Base-by-base conservation (phyloP, 37 sponge, comb jelly and placozoan species). In the Diacarnus erythraeanus region DNA sequence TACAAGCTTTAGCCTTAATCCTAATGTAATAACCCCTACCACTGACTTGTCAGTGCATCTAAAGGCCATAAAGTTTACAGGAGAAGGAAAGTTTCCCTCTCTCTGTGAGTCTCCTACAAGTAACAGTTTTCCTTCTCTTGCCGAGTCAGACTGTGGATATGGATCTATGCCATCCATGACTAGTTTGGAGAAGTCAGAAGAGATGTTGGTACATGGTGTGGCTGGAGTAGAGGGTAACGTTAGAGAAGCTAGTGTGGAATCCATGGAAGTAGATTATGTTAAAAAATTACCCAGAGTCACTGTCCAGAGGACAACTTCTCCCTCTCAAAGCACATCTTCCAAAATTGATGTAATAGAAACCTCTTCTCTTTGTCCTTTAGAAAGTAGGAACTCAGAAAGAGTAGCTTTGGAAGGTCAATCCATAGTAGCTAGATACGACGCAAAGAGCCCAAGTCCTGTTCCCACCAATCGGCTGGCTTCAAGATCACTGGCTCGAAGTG, bases 61-160 rank as follows among this genome's bases (percentile, higher is more conserved):
- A 17, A 65, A 63, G 4, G 38, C 64, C 9, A 31, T 77, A 1
- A 23, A 23, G n/a, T 15, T 2, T 21, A 2, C 29, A 20, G 59
- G 39, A 22, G 38, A 43, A 34, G 76, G 26, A 69, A 41, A n/a
- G 9, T 5, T 35, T 4, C 57, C 47, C 9, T 41, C 54, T 41
- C 37, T 23, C 17, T 27, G 22, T 8, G 83, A 74, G 4, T 82
- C 83, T 18, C 75, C 75, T 30, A 65, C 83, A 4, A 66, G 75
- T 37, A 75, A 82, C 47, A 64, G 33, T 21, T 82, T 82, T 38
- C 35, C 75, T 34, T 82, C 83, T 58, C 60, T 81, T 30, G 63
- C 77, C 0, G 76, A 75, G 8, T 43, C 64, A 22, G 64, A 63
- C 43, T 35, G 74, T 17, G 74, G 74, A 15, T 74, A 74, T 20